These are phyloP conservation scores for Hemiscyllium ocellatum DNA, from an alignment of 2,113 vertebrate species.

Conservation along the genomic window DNA sequence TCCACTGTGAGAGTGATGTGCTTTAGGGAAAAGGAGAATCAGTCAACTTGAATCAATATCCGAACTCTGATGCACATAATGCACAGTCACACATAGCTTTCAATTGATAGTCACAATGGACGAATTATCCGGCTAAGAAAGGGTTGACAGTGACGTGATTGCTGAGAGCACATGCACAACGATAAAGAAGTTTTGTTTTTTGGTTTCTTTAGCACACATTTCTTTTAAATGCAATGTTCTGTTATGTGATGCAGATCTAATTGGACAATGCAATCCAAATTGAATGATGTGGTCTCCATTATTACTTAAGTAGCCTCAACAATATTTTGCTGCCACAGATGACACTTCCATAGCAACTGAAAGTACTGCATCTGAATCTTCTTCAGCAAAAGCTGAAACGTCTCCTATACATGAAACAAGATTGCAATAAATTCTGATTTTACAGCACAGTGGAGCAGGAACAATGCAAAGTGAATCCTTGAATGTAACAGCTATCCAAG, in stretches of 20 bases:
- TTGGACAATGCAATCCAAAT: not conserved
- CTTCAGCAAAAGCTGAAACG: not conserved
- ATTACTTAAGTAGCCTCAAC: not conserved
- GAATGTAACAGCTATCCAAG: not conserved
- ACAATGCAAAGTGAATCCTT: not conserved
- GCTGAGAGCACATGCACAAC: not conserved
- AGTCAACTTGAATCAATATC: slow-evolving; percentile 4
- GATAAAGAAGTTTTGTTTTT: not conserved
- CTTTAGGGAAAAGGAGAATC: not conserved
- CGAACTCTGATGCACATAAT: not conserved
- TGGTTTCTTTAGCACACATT: not conserved
- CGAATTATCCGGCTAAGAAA: not conserved
- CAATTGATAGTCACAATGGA: not conserved
- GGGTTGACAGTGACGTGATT: not conserved
- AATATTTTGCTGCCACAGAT: not conserved
- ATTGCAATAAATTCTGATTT: not conserved
- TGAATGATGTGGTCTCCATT: not conserved
- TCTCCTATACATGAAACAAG: not conserved
- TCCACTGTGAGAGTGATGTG: slow-evolving; percentile 23
- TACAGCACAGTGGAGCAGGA: not conserved
- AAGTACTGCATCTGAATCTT: not conserved
- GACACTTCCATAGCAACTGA: not conserved
- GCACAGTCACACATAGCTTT: not conserved
- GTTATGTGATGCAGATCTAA: not conserved
- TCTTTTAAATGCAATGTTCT: not conserved